Base-by-base conservation (phyloP, 2,888 invertebrate species). In the Amaurobius ferox region DNA sequence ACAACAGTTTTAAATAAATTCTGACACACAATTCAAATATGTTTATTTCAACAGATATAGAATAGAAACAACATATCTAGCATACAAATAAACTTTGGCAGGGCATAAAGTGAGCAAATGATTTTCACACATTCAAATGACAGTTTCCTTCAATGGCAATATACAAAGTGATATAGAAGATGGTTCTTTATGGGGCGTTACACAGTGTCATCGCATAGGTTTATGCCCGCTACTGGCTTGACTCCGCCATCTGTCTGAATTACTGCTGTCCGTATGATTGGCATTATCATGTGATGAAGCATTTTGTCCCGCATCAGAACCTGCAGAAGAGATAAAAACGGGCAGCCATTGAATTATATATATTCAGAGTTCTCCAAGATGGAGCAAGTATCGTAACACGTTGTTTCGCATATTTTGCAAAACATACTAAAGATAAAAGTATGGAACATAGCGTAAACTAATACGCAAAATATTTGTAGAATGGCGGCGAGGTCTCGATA, bases 151-250 rank as follows among this genome's bases (percentile, higher is more conserved):
- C 66, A 66, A 66, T 66, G 66, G 66, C 66, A 66, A 66, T 66
- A 19, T 66, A 66, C 66, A 66, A n/a, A 32, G 19, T 66, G 66
- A 66, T 19, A 35, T 66, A 6, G 66, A 32, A 19, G 66, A 66
- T n/a, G 32, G 35, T 35, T 32, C 66, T 16, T 66, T 23, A 19
- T 66, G 66, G 23, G 66, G 19, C 1, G 66, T 66, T 19, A 66
- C 66, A 32, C 66, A 72, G 29, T 80, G 80, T 80, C 80, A 80
- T 80, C 80, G 80, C 55, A 80, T 55, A 9, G 80, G 80, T 30
- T 73, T 73, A 55, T 80, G 80, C 1, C 67, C 73, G 16, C 73
- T 80, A 1, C 29, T 40, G 2, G 73, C 55, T 80, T 73, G 66
- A 32, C 55, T 48, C 13, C 80, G 73, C 73, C 73, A 73, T 73